Conservation (phyloP, 2,888 invertebrate genomes). For the Salpingus planirostris region DNA sequence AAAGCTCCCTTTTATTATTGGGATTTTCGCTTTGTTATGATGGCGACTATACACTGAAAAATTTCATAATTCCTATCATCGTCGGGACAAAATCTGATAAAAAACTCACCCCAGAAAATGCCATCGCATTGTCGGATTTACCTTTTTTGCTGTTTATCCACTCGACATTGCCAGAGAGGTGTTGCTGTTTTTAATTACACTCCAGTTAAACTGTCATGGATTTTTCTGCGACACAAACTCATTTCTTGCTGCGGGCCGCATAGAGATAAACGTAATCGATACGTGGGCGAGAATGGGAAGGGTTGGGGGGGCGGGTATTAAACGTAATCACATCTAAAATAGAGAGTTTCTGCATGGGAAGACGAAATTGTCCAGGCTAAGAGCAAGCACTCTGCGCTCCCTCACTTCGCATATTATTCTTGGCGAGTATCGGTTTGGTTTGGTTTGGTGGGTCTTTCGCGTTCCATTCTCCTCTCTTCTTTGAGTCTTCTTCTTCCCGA, state of each 20-base stretch:
- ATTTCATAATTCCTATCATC: too few relatives aligned
- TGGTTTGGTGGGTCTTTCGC: background rate
- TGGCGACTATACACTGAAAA: too few relatives aligned
- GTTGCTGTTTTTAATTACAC: too few relatives aligned
- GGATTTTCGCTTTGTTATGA: too few relatives aligned
- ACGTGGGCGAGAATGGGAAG: background rate
- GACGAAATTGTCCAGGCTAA: slow-evolving; percentile 12
- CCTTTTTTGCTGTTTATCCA: too few relatives aligned
- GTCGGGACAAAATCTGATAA: too few relatives aligned
- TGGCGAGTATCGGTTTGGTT: slow-evolving; percentile 3
- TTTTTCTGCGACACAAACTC: too few relatives aligned
- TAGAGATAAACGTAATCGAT: background rate
- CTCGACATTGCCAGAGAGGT: too few relatives aligned
- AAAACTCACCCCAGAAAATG: too few relatives aligned
- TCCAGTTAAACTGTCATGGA: too few relatives aligned
- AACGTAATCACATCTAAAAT: slow-evolving; percentile 19
- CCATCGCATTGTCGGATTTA: too few relatives aligned
- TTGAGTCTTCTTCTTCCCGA: background rate
- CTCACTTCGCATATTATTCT: slow-evolving; percentile 8
- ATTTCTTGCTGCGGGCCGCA: background rate
- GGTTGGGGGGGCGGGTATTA: slow-evolving; percentile 9
- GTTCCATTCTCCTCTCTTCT: background rate
- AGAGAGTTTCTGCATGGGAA: slow-evolving; percentile 15
- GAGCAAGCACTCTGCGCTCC: slow-evolving; percentile 1
- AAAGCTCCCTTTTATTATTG: too few relatives aligned